Percentiles rank a stretch among this genome's conserved stretches.
phyloP scores from a whole-genome alignment of 2,888 invertebrate genomes.

The Suillia variegata region DNA sequence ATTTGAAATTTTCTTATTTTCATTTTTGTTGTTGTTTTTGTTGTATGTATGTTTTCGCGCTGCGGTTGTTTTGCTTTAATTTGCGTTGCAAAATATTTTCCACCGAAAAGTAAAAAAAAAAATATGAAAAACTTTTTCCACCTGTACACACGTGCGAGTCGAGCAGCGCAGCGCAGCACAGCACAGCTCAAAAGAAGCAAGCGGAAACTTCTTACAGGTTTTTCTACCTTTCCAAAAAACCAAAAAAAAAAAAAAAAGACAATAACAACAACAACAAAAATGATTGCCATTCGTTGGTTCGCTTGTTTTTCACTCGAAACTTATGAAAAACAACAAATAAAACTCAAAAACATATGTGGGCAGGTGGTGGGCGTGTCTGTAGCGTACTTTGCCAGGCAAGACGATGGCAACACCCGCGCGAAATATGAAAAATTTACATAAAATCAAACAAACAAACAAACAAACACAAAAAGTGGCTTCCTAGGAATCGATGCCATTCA shows the following conservation, averaged over 20 bases:
- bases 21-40: too few relatives aligned
- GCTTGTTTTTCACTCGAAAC: background rate
- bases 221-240: background rate
- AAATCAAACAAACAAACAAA: too few relatives aligned
- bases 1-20: too few relatives aligned
- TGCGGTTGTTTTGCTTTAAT: background rate
- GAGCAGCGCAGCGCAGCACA: too few relatives aligned
- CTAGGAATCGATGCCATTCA: background rate
- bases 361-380: background rate
- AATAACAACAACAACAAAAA: background rate
- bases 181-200: background rate
- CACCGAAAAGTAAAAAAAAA: background rate
- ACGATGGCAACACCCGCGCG: background rate
- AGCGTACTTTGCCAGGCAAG: too few relatives aligned
- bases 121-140: background rate
- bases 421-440: background rate
- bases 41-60: too few relatives aligned
- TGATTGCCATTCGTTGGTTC: background rate
- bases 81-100: background rate
- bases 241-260: background rate
- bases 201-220: background rate
- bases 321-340: slow-evolving; percentile 1
- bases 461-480: background rate
- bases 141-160: slow-evolving; percentile 1
- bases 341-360: background rate